Evolutionary conservation across 2,888 invertebrate genomes (phyloP).

Genomic region (Tillus elongatus): DNA sequence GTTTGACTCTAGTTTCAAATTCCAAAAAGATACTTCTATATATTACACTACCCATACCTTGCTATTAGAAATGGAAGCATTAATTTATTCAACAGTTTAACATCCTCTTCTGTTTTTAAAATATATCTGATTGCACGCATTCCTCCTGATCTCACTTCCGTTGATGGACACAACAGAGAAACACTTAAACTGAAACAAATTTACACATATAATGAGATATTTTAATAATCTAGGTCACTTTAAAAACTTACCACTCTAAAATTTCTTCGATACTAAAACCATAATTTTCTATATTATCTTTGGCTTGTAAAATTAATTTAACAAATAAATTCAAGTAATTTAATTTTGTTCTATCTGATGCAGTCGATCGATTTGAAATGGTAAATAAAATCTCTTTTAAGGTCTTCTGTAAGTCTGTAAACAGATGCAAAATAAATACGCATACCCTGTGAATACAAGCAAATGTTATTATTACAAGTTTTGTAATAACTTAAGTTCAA

Average conservation of each 20-base stretch:
- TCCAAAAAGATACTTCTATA: too few species aligned
- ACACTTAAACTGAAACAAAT: slow-evolving; percentile 62
- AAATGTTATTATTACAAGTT: too few species aligned
- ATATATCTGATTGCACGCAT: slow-evolving; percentile 80
- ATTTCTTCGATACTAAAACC: slow-evolving; percentile 74
- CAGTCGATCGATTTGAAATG: too few species aligned
- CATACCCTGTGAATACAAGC: too few species aligned
- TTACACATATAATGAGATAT: slow-evolving; percentile 7
- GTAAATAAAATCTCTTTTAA: too few species aligned
- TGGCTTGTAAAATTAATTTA: slow-evolving; percentile 61
- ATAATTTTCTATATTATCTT: slow-evolving; percentile 50
- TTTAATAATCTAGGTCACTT: slow-evolving; percentile 8
- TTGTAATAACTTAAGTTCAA: too few species aligned
- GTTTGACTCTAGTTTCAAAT: too few species aligned
- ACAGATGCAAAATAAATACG: too few species aligned
- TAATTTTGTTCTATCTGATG: slow-evolving; percentile 45
- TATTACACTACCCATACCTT: too few species aligned
- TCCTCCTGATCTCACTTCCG: slow-evolving; percentile 82
- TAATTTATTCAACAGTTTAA: slow-evolving; percentile 68
- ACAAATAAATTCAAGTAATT: slow-evolving; percentile 84
- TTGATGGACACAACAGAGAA: slow-evolving; percentile 75
- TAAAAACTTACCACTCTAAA: slow-evolving; percentile 60
- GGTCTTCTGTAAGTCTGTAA: too few species aligned
- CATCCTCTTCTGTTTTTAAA: slow-evolving; percentile 66
- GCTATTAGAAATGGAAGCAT: slow-evolving; percentile 78